A percentile compares a stretch with the other conserved stretches of the same genome.
Conservation (phyloP, 1,140 invertebrate species). For the Bombus pascuorum region DNA sequence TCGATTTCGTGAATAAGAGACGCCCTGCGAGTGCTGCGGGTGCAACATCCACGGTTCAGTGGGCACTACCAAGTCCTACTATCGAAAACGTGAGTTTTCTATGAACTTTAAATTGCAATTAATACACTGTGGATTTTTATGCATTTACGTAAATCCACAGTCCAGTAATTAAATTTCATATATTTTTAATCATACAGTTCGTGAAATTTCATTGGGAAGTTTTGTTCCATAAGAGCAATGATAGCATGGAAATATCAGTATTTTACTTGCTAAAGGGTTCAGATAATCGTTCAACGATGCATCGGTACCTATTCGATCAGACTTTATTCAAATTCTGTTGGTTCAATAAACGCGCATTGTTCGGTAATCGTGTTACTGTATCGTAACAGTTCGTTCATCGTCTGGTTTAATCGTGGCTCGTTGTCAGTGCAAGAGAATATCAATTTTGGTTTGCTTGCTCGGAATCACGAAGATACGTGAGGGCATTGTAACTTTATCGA, state of each 20-base stretch:
- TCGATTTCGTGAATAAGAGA: conserved; percentile 88
- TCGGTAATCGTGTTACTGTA: conserved; percentile 13
- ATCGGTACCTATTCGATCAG: background rate
- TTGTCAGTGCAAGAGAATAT: background rate
- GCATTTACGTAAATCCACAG: background rate
- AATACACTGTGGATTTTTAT: background rate
- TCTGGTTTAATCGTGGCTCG: conserved; percentile 6
- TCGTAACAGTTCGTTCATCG: conserved; percentile 1
- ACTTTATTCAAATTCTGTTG: background rate
- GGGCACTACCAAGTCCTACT: conserved; percentile 85
- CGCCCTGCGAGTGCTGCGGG: conserved; percentile 85
- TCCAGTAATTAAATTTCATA: background rate
- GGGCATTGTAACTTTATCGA: background rate
- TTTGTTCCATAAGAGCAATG: background rate
- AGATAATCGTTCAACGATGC: background rate
- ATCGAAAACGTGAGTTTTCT: conserved; percentile 84
- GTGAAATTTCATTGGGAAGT: background rate
- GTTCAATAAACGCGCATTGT: conserved; percentile 19
- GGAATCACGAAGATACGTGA: background rate
- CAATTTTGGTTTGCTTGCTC: background rate
- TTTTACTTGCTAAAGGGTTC: background rate
- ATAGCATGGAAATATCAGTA: background rate
- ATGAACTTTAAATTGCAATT: background rate
- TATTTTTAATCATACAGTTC: background rate
- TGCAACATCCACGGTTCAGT: conserved; percentile 82